These are phyloP conservation scores for Cephus pulcher DNA, from an alignment of 2,888 invertebrate species.

Conservation along the genomic window DNA sequence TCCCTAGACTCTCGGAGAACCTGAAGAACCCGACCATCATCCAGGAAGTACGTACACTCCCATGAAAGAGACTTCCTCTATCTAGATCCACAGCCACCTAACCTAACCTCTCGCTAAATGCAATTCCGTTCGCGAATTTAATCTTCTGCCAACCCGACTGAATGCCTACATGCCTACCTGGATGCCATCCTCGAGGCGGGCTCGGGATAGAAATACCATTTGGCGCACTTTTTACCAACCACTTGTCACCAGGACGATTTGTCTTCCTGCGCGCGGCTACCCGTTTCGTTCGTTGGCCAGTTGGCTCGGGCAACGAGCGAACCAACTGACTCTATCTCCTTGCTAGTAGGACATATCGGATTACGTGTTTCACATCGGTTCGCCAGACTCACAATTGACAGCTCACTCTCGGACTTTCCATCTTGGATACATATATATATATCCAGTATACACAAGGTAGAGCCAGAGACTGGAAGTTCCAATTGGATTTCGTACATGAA, in stretches of 20 bases:
- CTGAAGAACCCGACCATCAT: neutral
- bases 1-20: neutral
- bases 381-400: slow-evolving; percentile 40
- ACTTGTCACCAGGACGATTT: slow-evolving; percentile 57
- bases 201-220: neutral
- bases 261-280: slow-evolving; percentile 30
- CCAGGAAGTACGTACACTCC: neutral
- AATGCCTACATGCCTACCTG: neutral
- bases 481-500: neutral
- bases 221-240: slow-evolving; percentile 46
- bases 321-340: slow-evolving; percentile 59
- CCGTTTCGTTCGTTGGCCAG: neutral
- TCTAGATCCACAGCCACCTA: neutral
- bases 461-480: neutral
- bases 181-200: neutral
- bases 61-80: neutral
- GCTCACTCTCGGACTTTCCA: slow-evolving; percentile 7
- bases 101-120: neutral
- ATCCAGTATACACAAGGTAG: neutral
- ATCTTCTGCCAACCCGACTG: neutral
- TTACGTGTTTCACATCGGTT: slow-evolving; percentile 39
- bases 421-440: neutral
- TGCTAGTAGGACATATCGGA: slow-evolving; percentile 58
- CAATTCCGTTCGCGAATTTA: slow-evolving; percentile 1
- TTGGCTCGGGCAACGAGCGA: slow-evolving; percentile 20